These are phyloP conservation scores for Dyspetes luteomarginatus DNA, from an alignment of 2,888 invertebrate genomes.

Conservation along the genomic window DNA sequence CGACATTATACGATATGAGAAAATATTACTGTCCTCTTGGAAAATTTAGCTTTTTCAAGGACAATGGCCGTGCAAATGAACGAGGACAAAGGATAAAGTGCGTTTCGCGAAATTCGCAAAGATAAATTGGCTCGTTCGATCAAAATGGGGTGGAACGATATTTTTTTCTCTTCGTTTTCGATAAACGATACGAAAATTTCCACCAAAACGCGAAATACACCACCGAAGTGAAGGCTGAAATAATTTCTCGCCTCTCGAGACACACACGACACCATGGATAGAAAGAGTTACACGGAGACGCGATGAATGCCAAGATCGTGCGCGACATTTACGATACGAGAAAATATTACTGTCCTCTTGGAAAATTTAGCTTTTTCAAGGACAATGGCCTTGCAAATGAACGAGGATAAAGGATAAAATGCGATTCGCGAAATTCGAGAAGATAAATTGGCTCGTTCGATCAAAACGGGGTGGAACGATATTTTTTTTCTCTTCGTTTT, in stretches of 20 bases:
- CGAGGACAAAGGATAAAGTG: slow-evolving; percentile 9
- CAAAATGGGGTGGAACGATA: too few relatives aligned
- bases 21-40: not conserved
- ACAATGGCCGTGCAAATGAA: slow-evolving; percentile 41
- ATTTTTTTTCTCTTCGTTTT: not conserved
- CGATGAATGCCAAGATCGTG: slow-evolving; percentile 55
- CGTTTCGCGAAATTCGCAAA: slow-evolving; percentile 31
- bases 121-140: slow-evolving; percentile 65
- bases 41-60: slow-evolving; percentile 1
- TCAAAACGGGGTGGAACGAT: slow-evolving; percentile 8
- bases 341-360: not conserved
- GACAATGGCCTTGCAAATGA: slow-evolving; percentile 42
- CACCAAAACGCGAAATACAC: slow-evolving; percentile 38
- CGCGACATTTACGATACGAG: not conserved
- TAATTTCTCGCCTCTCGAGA: slow-evolving; percentile 47
- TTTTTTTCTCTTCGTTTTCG: slow-evolving; percentile 8
- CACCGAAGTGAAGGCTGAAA: slow-evolving; percentile 45
- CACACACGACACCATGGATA: not conserved
- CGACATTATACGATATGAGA: not conserved
- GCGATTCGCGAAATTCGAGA: slow-evolving; percentile 29
- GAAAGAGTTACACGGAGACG: slow-evolving; percentile 21
- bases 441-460: slow-evolving; percentile 63
- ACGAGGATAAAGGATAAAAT: slow-evolving; percentile 12
- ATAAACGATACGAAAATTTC: slow-evolving; percentile 46
- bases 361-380: not conserved